These are phyloP conservation scores for Drosophila incognita DNA, from an alignment of 2,888 invertebrate species.

Conservation along the genomic window DNA sequence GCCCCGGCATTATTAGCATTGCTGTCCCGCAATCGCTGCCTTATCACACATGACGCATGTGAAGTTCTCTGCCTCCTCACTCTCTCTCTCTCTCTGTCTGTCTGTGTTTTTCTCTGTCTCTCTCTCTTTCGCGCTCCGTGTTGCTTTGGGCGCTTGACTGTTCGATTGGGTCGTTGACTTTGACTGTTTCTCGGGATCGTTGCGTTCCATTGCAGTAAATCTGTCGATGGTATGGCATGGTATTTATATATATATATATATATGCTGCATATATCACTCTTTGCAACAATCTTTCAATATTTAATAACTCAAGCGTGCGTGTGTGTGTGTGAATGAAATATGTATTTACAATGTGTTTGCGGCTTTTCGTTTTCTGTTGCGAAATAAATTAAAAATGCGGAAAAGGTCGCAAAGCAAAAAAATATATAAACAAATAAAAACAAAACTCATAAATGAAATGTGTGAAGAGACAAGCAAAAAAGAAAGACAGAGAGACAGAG, in stretches of 20 bases:
- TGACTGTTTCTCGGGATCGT: constrained; percentile 37
- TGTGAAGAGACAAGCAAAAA: constrained; percentile 15
- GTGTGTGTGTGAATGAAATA: constrained; percentile 11
- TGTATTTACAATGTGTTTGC: constrained; percentile 28
- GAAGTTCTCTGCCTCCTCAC: constrained; percentile 1
- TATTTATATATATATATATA: background rate
- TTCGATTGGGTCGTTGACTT: constrained; percentile 52
- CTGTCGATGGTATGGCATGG: constrained; percentile 64
- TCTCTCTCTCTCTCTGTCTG: background rate
- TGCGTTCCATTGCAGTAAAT: constrained; percentile 71
- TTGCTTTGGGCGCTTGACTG: background rate
- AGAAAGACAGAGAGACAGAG: constrained; percentile 2
- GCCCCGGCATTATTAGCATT: constrained; percentile 40
- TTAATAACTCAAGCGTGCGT: constrained; percentile 35
- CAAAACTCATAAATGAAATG: constrained; percentile 39
- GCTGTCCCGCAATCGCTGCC: background rate
- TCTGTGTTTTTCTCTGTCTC: constrained; percentile 27
- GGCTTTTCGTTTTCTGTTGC: constrained; percentile 19
- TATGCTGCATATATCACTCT: constrained; percentile 52
- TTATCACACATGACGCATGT: constrained; percentile 3
- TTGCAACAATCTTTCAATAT: constrained; percentile 42
- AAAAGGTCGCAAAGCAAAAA: constrained; percentile 48
- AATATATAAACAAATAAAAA: background rate
- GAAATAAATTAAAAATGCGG: constrained; percentile 64
- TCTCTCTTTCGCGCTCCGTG: background rate